phyloP scores from a whole-genome alignment of 2,113 vertebrate species.

The Brachionichthys hirsutus region DNA sequence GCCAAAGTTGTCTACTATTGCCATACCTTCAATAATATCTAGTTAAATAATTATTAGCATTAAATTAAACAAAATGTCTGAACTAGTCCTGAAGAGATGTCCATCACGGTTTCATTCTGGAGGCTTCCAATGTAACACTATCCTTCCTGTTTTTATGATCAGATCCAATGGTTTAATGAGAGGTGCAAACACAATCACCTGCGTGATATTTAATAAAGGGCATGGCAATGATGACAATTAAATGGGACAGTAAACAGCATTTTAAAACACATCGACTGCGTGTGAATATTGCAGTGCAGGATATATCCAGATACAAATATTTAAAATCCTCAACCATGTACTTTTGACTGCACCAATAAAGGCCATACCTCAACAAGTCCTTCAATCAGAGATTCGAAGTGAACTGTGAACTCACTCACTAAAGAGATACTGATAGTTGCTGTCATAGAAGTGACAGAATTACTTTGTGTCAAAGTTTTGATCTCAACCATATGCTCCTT shows the following conservation, averaged over 20 bases:
- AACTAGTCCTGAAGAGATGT: not conserved
- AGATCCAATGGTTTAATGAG: not conserved
- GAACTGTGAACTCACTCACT: conserved; percentile 27
- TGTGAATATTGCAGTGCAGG: not conserved
- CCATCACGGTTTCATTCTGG: not conserved
- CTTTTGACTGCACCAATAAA: conserved; percentile 15
- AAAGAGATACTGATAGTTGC: conserved; percentile 37
- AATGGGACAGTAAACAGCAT: not conserved
- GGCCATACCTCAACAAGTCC: conserved; percentile 25
- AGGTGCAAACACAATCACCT: not conserved
- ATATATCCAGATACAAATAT: not conserved
- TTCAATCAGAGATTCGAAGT: conserved; percentile 22
- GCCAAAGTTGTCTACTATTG: no score
- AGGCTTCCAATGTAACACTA: not conserved
- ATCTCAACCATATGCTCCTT: conserved; percentile 20
- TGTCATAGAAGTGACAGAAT: conserved; percentile 39
- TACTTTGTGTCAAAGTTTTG: conserved; percentile 54
- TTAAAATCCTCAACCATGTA: not conserved
- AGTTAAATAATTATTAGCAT: no score
- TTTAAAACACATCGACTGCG: not conserved
- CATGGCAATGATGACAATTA: not conserved
- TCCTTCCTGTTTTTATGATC: not conserved
- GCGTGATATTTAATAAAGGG: not conserved
- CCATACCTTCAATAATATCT: no score
- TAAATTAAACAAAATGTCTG: no score